Conservation (phyloP, 2,888 invertebrate species). For the Papilio demoleus region DNA sequence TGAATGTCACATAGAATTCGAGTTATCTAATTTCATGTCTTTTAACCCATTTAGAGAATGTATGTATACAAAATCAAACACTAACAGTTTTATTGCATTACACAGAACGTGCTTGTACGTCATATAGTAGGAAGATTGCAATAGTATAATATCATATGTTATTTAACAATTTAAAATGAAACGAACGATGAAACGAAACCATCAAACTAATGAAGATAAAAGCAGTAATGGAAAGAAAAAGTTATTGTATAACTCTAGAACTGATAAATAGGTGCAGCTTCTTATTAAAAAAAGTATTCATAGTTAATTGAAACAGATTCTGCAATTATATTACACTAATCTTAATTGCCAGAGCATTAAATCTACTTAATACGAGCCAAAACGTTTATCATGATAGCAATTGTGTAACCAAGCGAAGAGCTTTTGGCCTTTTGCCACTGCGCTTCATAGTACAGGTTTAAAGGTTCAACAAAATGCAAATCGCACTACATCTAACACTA, state of each 20-base stretch:
- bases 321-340: not conserved
- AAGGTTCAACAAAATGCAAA: constrained; percentile 60
- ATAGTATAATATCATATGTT: too few relatives aligned
- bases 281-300: not conserved
- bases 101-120: not conserved
- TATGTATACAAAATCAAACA: not conserved
- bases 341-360: not conserved
- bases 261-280: not conserved
- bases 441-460: constrained; percentile 18
- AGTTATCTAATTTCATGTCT: not conserved
- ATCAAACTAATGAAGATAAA: not conserved
- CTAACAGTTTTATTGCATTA: not conserved
- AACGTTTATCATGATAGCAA: constrained; percentile 10
- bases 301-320: not conserved
- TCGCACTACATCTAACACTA: constrained; percentile 70
- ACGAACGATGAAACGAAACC: too few relatives aligned
- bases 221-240: not conserved
- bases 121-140: too few relatives aligned
- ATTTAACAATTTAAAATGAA: too few relatives aligned
- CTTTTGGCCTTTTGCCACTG: constrained; percentile 24
- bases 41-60: not conserved
- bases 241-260: not conserved
- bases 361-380: not conserved
- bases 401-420: constrained; percentile 2
- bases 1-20: not conserved